Evolutionary conservation across 2,113 vertebrate species (phyloP), one percentile per base, ranked within the genome.

Genomic region (Melanocharis versteri): DNA sequence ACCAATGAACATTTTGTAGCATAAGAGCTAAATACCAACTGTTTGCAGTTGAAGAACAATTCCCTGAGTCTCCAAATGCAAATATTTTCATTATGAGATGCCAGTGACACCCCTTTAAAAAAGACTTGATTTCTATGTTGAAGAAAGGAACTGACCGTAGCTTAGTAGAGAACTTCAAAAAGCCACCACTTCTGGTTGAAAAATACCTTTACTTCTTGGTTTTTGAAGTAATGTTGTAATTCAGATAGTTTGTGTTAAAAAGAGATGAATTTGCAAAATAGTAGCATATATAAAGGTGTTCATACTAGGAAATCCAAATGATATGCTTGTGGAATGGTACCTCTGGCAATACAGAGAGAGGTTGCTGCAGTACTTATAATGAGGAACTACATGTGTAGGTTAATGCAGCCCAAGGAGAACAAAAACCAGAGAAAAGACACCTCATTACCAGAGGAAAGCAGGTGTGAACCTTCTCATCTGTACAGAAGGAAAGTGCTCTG

Each of bases 361-460:
- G 11, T 31, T 66, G 37, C 17, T 64, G 30, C 8, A 40, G 23
- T 28, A 53, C 31, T 39, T 0, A 0, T 37, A 26, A 19, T 2
- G 9, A 84, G 19, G 15, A 15, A 33, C 12, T 8, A 53, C 14
- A 28, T 4, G 3, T 60, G 15, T 9, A 37, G 9, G 4, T 5
- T 10, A 48, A 33, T 22, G 17, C 5, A 58, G 62, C 12, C 27
- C 8, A 44, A 66, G 16, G 33, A 79, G 18, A 61, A 21, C 8
- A 35, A 80, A 58, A 22, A 39, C 7, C 13, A 73, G 17, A 7
- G 13, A 62, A 83, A 79, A 57, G 23, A 47, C 6, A 18, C 11
- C 8, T 40, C 35, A 35, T 35, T 35, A 21, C 11, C 11, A 66
- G 21, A 75, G 40, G 19, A 82, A 39, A 75, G 28, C 13, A 40